These are phyloP conservation scores for Halcyon senegalensis DNA, from an alignment of 2,113 vertebrate genomes.

Conservation along the genomic window DNA sequence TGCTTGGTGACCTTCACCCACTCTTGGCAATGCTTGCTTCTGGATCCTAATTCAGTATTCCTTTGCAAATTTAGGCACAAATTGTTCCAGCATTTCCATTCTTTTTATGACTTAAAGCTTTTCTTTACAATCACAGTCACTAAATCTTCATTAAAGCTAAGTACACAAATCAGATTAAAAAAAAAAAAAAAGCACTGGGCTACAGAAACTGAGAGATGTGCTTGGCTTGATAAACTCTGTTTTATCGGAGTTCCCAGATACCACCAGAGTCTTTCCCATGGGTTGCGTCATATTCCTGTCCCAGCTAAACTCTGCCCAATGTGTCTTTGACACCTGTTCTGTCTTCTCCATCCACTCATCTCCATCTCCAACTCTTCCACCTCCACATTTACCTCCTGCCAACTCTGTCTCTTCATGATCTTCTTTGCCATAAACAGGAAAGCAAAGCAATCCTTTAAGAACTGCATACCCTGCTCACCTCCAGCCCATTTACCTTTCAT, in stretches of 20 bases:
- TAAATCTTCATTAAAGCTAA: background rate
- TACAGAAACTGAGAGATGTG: background rate
- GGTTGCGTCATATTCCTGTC: background rate
- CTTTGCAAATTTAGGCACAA: background rate
- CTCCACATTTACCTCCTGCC: background rate
- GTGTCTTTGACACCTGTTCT: background rate
- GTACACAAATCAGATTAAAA: background rate
- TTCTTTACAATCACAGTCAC: background rate
- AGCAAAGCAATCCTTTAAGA: background rate
- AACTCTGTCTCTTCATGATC: background rate
- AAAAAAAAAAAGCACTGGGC: background rate
- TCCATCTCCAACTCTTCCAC: background rate
- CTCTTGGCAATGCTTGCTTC: accelerated
- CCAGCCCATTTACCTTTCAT: background rate
- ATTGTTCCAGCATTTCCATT: background rate
- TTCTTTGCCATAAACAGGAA: background rate
- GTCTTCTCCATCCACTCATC: background rate
- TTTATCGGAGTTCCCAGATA: background rate
- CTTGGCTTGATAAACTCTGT: background rate
- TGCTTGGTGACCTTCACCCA: accelerated
- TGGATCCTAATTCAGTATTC: background rate
- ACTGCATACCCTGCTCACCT: background rate
- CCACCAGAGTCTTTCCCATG: background rate
- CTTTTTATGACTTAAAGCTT: background rate
- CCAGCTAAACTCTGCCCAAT: background rate